phyloP scores from a whole-genome alignment of 2,797 vertebrate species.

The Megaceryle alcyon region DNA sequence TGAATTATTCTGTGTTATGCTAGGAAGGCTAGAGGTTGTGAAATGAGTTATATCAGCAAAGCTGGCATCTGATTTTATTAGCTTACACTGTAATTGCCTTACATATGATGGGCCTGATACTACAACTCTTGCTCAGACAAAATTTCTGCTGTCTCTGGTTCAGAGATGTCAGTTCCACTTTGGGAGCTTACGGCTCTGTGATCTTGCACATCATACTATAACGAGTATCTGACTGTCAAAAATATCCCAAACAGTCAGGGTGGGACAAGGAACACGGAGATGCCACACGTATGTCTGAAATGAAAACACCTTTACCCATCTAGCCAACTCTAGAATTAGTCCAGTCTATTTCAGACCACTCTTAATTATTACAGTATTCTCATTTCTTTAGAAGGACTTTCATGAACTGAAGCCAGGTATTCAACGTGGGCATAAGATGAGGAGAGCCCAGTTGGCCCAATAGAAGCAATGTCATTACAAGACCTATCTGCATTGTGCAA shows the following conservation, averaged over 20 bases:
- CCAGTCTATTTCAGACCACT: not conserved
- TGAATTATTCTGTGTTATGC: conserved; percentile 75
- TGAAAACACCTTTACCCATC: not conserved
- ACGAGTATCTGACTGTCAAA: not conserved
- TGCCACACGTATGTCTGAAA: not conserved
- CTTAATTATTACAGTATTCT: not conserved
- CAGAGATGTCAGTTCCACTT: not conserved
- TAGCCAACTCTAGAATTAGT: not conserved
- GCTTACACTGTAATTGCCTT: conserved; percentile 56
- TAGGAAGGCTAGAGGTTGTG: conserved; percentile 64
- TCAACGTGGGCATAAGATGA: not conserved
- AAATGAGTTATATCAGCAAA: conserved; percentile 69
- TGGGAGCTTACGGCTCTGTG: not conserved
- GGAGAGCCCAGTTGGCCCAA: not conserved
- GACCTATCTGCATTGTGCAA: not conserved
- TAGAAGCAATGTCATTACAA: not conserved
- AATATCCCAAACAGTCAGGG: not conserved
- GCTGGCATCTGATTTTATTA: conserved; percentile 66
- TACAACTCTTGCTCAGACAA: not conserved
- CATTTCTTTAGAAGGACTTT: not conserved
- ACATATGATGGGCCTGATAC: not conserved
- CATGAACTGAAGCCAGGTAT: not conserved
- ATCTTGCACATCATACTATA: not conserved
- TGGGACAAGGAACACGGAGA: not conserved
- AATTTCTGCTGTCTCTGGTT: not conserved